A percentile compares a stretch with the other conserved stretches of the same genome.
These are phyloP conservation scores for Mobula hypostoma DNA, from an alignment of 2,113 vertebrate species.

Conservation along the genomic window DNA sequence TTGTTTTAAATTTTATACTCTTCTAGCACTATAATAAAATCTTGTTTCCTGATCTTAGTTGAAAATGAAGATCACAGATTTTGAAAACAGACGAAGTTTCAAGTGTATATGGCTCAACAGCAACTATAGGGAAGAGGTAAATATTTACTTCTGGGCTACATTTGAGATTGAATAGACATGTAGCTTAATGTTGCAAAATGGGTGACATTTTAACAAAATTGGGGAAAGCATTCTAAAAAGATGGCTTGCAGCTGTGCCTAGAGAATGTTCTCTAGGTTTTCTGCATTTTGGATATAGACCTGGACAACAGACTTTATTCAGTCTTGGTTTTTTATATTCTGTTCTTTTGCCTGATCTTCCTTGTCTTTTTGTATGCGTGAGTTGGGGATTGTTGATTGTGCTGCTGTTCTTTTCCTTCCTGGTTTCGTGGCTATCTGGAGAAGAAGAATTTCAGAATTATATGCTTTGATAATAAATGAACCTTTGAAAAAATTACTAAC, in stretches of 20 bases:
- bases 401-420: too few species aligned
- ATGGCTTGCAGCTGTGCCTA: neutral
- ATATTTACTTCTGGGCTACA: neutral
- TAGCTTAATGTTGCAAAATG: neutral
- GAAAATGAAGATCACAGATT: slow-evolving; percentile 99
- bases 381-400: too few species aligned
- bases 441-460: too few species aligned
- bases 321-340: too few species aligned
- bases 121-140: slow-evolving; percentile 98
- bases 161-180: neutral
- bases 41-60: slow-evolving; percentile 58
- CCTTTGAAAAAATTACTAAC: neutral
- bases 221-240: neutral
- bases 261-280: too few species aligned
- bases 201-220: neutral
- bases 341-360: too few species aligned
- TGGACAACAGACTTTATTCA: too few species aligned
- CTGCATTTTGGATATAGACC: too few species aligned
- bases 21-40: neutral
- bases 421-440: too few species aligned
- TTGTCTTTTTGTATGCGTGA: too few species aligned
- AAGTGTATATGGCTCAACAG: slow-evolving; percentile 99
- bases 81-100: slow-evolving; percentile 98
- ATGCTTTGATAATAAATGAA: too few species aligned
- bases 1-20: neutral